These are phyloP conservation scores for Drosophila nannoptera DNA, from an alignment of 1,140 invertebrate species.

Conservation along the genomic window DNA sequence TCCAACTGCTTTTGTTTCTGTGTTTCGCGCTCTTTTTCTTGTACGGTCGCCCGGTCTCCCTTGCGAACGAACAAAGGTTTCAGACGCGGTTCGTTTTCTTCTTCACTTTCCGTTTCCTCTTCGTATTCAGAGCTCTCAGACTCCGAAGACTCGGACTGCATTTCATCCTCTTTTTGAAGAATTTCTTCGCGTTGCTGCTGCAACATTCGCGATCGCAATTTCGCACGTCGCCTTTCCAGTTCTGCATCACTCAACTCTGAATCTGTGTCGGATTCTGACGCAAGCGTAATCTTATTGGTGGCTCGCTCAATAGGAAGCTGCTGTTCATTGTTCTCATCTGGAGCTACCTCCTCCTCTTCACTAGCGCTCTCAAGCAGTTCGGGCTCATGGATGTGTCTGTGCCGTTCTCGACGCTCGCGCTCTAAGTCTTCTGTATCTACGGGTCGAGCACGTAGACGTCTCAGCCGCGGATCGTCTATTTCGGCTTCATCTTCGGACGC, in stretches of 20 bases:
- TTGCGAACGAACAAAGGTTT: constrained; percentile 99
- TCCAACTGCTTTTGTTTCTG: constrained; percentile 91
- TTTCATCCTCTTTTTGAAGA: constrained; percentile 83
- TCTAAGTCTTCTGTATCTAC: constrained; percentile 82
- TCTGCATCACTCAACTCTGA: constrained; percentile 88
- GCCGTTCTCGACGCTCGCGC: constrained; percentile 77
- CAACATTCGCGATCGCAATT: constrained; percentile 85
- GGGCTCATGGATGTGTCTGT: constrained; percentile 85
- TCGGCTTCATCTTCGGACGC: constrained; percentile 80
- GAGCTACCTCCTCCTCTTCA: constrained; percentile 80
- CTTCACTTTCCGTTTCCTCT: constrained; percentile 85
- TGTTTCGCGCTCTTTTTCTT: constrained; percentile 94
- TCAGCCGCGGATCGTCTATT: constrained; percentile 88
- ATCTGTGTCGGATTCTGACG: constrained; percentile 85
- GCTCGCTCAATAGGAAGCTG: constrained; percentile 70
- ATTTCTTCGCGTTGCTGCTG: constrained; percentile 84
- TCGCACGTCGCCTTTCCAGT: constrained; percentile 88
- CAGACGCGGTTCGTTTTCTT: constrained; percentile 87
- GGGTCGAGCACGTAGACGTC: constrained; percentile 81
- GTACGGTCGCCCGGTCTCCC: constrained; percentile 95
- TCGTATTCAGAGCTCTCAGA: constrained; percentile 86
- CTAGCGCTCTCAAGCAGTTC: constrained; percentile 86
- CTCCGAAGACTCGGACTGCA: constrained; percentile 89
- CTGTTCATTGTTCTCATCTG: constrained; percentile 66
- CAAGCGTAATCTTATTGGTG: constrained; percentile 80